Conservation (phyloP, 2,113 vertebrate genomes). For the Micronisus gabar region DNA sequence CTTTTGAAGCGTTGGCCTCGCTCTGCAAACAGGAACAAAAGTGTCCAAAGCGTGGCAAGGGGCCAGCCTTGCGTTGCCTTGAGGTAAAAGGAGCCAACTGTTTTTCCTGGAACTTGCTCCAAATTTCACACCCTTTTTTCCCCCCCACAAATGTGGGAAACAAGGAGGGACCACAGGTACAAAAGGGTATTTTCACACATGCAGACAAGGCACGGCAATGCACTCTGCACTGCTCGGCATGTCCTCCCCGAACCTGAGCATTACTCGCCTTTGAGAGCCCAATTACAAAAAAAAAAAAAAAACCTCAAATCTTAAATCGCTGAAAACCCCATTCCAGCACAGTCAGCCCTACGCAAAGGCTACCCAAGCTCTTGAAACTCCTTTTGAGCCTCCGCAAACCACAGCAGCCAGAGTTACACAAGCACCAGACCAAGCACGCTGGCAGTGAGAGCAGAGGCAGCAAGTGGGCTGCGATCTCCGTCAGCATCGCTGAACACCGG, state of each 20-base stretch:
- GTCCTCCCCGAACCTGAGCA: neutral
- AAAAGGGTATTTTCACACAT: neutral
- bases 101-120: conserved; percentile 61
- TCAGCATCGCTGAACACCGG: accelerated
- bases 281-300: neutral
- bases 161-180: neutral
- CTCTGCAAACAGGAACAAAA: neutral
- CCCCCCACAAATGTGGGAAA: conserved; percentile 3
- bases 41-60: conserved; percentile 60
- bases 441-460: neutral
- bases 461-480: accelerated
- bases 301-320: neutral
- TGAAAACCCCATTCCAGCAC: neutral
- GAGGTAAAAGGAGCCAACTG: conserved; percentile 65
- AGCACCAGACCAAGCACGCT: accelerated
- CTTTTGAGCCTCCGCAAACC: neutral
- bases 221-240: neutral
- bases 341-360: neutral
- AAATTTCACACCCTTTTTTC: conserved; percentile 38
- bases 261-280: neutral
- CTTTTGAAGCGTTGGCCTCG: neutral
- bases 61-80: conserved; percentile 55
- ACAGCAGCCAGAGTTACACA: neutral
- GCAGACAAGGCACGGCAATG: neutral
- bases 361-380: neutral